These are phyloP conservation scores for Andricus curvator DNA, from an alignment of 2,888 invertebrate genomes.

Conservation along the genomic window DNA sequence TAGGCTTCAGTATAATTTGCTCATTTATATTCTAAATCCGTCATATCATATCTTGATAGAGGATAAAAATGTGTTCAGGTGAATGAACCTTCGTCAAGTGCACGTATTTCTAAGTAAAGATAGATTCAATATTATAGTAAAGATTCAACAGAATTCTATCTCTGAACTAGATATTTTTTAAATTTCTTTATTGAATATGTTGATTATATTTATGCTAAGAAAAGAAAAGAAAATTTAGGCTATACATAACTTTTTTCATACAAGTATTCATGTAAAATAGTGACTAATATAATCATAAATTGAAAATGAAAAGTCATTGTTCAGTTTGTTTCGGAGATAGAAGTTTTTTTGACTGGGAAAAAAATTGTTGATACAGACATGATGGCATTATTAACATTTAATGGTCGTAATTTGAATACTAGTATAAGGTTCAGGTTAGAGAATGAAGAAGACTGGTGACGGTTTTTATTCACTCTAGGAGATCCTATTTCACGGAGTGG, in stretches of 20 bases:
- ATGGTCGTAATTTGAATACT: not conserved
- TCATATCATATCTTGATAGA: not conserved
- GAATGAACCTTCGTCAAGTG: not conserved
- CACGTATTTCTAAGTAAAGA: not conserved
- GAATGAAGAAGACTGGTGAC: not conserved
- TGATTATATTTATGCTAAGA: not conserved
- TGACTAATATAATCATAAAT: not conserved
- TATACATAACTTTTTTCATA: not conserved
- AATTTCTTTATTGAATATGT: too few species aligned
- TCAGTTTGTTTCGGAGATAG: not conserved
- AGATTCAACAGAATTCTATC: too few species aligned
- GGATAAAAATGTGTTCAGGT: not conserved
- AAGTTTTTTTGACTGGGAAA: not conserved
- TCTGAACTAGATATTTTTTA: too few species aligned
- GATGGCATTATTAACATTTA: not conserved
- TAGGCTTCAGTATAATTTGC: not conserved
- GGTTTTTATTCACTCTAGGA: not conserved
- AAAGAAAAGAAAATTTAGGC: not conserved
- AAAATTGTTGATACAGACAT: not conserved
- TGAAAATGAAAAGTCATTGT: not conserved
- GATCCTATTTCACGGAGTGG: not conserved
- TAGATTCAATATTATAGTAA: not conserved
- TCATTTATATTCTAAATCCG: not conserved
- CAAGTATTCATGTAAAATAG: not conserved
- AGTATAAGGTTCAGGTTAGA: not conserved